These are phyloP conservation scores for Hyalella azteca DNA, from an alignment of 2,888 invertebrate species.

Conservation along the genomic window DNA sequence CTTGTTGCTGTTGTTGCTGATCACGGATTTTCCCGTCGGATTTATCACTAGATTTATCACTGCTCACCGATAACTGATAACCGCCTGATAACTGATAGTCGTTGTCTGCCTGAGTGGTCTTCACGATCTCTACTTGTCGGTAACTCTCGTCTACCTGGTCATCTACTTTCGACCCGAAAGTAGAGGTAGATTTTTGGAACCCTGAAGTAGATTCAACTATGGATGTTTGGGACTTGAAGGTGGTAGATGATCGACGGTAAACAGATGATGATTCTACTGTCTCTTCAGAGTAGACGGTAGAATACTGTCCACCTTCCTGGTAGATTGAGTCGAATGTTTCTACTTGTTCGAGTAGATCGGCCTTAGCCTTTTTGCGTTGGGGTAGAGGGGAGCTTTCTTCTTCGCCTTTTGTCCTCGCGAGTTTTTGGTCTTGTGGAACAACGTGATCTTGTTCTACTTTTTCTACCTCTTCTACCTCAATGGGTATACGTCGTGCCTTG, in stretches of 20 bases:
- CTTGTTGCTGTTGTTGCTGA: neutral
- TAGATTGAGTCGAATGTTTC: neutral
- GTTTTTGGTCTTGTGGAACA: slow-evolving; percentile 18
- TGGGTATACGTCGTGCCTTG: neutral
- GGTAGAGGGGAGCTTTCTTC: slow-evolving; percentile 26
- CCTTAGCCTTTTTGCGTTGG: neutral
- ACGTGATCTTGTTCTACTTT: slow-evolving; percentile 37
- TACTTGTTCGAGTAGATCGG: neutral
- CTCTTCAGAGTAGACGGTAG: neutral
- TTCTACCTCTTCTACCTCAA: slow-evolving; percentile 17
- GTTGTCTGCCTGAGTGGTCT: slow-evolving; percentile 13
- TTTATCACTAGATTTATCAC: neutral
- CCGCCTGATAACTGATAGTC: no score
- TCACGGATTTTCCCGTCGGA: neutral
- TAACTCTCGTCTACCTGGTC: neutral
- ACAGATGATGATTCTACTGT: neutral
- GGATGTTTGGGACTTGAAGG: neutral
- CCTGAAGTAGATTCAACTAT: neutral
- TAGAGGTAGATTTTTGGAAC: neutral
- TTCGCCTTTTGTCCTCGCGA: slow-evolving; percentile 22
- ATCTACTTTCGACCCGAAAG: neutral
- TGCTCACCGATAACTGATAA: slow-evolving; percentile 22
- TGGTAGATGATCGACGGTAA: neutral
- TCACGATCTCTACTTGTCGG: slow-evolving; percentile 5
- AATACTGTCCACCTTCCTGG: neutral